Conservation (phyloP, 2,888 invertebrate genomes). For the Stenodera caucasica region DNA sequence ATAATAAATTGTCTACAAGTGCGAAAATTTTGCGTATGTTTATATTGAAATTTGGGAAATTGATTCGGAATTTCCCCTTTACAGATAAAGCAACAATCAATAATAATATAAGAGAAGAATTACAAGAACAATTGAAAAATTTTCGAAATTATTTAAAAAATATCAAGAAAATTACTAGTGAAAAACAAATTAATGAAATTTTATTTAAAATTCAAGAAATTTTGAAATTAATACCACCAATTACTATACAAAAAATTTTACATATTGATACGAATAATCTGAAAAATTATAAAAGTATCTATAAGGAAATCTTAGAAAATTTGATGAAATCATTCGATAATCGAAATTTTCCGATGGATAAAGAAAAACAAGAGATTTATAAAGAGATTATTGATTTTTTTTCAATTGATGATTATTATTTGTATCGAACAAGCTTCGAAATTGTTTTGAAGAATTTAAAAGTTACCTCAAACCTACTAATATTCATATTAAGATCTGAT, state of each 20-base stretch:
- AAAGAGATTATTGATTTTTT: slow-evolving; percentile 57
- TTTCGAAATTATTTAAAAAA: slow-evolving; percentile 13
- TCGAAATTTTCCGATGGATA: slow-evolving; percentile 60
- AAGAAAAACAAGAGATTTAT: slow-evolving; percentile 49
- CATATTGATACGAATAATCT: slow-evolving; percentile 57
- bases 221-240: slow-evolving; percentile 54
- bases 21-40: neutral
- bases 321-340: slow-evolving; percentile 59
- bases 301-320: slow-evolving; percentile 58
- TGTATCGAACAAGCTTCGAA: slow-evolving; percentile 58
- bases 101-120: slow-evolving; percentile 18
- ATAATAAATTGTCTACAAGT: neutral
- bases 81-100: slow-evolving; percentile 36
- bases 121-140: slow-evolving; percentile 24
- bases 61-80: slow-evolving; percentile 54
- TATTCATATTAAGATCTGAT: slow-evolving; percentile 56
- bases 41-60: slow-evolving; percentile 46
- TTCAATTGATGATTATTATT: slow-evolving; percentile 59
- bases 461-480: slow-evolving; percentile 48
- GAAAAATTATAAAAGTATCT: slow-evolving; percentile 55
- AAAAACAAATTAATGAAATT: slow-evolving; percentile 49
- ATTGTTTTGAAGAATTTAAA: slow-evolving; percentile 58
- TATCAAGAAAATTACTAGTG: slow-evolving; percentile 48
- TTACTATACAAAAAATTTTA: slow-evolving; percentile 69
- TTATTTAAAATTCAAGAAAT: slow-evolving; percentile 46